Base-by-base conservation (phyloP, 2,888 invertebrate genomes). In the Drosophila eohydei region DNA sequence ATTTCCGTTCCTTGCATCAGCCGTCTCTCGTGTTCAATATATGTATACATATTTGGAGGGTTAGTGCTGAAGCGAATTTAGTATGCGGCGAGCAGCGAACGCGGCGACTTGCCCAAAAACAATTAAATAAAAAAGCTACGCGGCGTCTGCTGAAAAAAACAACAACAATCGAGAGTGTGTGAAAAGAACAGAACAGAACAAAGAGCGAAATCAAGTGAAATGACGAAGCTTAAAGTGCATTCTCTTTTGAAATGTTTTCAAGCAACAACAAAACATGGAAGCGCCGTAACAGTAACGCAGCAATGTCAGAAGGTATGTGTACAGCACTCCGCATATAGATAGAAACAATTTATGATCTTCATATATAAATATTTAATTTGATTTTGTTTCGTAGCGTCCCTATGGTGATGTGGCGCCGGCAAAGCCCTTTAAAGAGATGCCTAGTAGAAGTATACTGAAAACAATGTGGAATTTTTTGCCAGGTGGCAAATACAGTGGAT, bases 401-500 rank as follows among this genome's bases (percentile, higher is more conserved):
- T 52, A 72, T 44, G 46, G 48, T 41, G 58, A 44, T n/a, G 16
- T 38, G 54, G 16, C 54, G n/a, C 6, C 46, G 5, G 46, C 55
- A 46, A 16, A 59, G 67, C 59, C 89, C 6, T 30, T 70, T 3
- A 16, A 46, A 1, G 69, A 74, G 9, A 74, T 75, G 59, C 70
- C 75, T 21, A 56, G 40, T 2, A 9, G 44, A 12, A 62, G 40
- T 5, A 14, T 43, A 4, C 2, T 59, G 11, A 59, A 48, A n/a
- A 5, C 62, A 11, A 0, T 70, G 0, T 60, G 46, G 55, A 34
- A 60, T 11, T 75, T 63, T 11, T 36, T 55, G 30, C 90, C 91
- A 2, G 85, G 88, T 2, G 91, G 90, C 56, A 71, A 64, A 32
- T 80, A 43, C 34, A 43, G 54, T 11, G 77, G 74, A 0, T 32